These are phyloP conservation scores for Camponotus pennsylvanicus DNA, from an alignment of 1,140 invertebrate species.

Conservation along the genomic window DNA sequence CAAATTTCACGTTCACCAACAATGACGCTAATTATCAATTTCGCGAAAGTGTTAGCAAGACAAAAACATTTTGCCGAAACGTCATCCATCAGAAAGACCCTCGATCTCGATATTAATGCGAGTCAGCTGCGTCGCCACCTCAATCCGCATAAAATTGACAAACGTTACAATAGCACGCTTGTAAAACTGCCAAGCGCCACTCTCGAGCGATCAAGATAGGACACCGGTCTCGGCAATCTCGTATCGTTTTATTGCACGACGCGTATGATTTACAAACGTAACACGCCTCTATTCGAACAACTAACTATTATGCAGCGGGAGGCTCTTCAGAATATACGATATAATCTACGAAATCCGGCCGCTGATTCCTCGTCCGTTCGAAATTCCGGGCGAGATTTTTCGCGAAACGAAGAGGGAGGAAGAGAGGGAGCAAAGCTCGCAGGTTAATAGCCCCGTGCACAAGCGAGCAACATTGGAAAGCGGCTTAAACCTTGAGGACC, in stretches of 20 bases:
- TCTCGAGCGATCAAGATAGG: slow-evolving; percentile 30
- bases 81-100: too few relatives aligned
- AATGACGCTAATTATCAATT: slow-evolving; percentile 2
- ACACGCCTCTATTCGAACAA: slow-evolving; percentile 43
- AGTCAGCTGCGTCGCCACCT: background rate
- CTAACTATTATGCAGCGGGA: slow-evolving; percentile 40
- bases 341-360: slow-evolving; percentile 49
- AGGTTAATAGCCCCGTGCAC: slow-evolving; percentile 66
- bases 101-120: slow-evolving; percentile 14
- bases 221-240: background rate
- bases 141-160: slow-evolving; percentile 48
- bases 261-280: slow-evolving; percentile 48
- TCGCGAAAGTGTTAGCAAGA: background rate
- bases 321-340: slow-evolving; percentile 26
- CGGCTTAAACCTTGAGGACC: slow-evolving; percentile 72
- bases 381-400: slow-evolving; percentile 61
- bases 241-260: slow-evolving; percentile 34
- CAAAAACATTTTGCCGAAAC: background rate
- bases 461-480: slow-evolving; percentile 72
- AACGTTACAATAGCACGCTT: slow-evolving; percentile 33
- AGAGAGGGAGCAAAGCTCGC: slow-evolving; percentile 1
- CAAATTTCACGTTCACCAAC: background rate
- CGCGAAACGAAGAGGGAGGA: slow-evolving; percentile 36
- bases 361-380: slow-evolving; percentile 31
- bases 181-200: slow-evolving; percentile 45